Evolutionary conservation across 2,113 vertebrate species (phyloP).

Genomic region (Sigmodon hispidus): DNA sequence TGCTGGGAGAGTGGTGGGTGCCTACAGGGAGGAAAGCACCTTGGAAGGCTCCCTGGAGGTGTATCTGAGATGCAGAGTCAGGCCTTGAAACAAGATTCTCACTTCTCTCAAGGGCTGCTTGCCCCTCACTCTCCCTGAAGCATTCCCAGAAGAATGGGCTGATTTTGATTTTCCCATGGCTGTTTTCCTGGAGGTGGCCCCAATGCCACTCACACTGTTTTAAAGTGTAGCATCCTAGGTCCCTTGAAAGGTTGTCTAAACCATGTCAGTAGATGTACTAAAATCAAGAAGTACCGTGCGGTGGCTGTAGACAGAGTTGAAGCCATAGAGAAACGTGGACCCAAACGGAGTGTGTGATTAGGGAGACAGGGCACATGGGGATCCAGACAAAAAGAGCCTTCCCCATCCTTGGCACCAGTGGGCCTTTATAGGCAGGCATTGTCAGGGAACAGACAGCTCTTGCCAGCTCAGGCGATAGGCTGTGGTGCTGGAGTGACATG

Average conservation of each 20-base stretch:
- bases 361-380: background rate
- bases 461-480: slow-evolving; percentile 57
- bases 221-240: slow-evolving; percentile 31
- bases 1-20: background rate
- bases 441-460: slow-evolving; percentile 58
- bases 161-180: background rate
- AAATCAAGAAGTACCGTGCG: background rate
- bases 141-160: background rate
- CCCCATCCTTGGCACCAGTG: slow-evolving; percentile 53
- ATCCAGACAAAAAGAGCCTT: slow-evolving; percentile 41
- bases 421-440: slow-evolving; percentile 66
- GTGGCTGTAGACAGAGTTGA: slow-evolving; percentile 23
- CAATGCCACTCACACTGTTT: background rate
- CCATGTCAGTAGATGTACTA: background rate
- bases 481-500: background rate
- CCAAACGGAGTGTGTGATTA: background rate
- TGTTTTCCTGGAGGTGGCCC: slow-evolving; percentile 44
- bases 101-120: background rate
- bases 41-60: slow-evolving; percentile 11
- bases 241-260: background rate
- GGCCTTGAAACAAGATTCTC: background rate
- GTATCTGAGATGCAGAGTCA: background rate
- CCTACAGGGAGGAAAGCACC: background rate
- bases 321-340: background rate
- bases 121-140: background rate